Evolutionary conservation across 2,797 vertebrate genomes (phyloP), one percentile per base, ranked within the genome.

Genomic region (Sebastes matsubarae): DNA sequence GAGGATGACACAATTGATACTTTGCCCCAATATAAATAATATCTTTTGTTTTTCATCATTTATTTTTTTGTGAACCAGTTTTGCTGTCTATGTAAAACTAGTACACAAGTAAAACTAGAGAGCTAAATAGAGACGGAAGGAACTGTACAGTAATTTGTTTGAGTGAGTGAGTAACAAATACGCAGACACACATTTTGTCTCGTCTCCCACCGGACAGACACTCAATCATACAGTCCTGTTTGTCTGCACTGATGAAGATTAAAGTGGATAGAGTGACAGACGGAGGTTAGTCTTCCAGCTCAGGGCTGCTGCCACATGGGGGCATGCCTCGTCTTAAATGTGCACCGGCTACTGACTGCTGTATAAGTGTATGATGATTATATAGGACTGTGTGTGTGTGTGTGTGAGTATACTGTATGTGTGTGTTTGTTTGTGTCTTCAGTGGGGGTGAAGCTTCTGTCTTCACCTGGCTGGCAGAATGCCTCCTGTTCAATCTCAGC

Each of bases 401-500:
- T 54, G 65, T 82, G 68, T 75, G 50, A 14, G 46, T 30, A 14
- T 30, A n/a, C 36, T 64, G 29, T 61, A 1, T 68, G 54, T 65
- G 63, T 63, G 58, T 80, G 52, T 79, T 60, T 86, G 68, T 76
- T 54, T 68, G 72, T 78, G 70, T 73, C 52, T 87, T 76, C 69
- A 64, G 63, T 77, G 61, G 55, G 32, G 76, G 55, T 80, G 85
- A 81, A 70, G 78, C 82, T 68, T 81, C 76, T 80, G 75, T 83
- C 85, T 89, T 90, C 82, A 90, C 83, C 84, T 83, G 75, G 79
- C 85, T 93, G 92, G 92, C 91, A 93, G 93, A 93, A 92, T 92
- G 83, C 92, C 94, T 94, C 93, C 91, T 94, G 92, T 95, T 94
- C 91, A 93, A 95, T 95, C 93, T 93, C 87, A 93, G 88, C 86